Evolutionary conservation across 2,113 vertebrate genomes (phyloP).

Genomic region (Proteles cristata): DNA sequence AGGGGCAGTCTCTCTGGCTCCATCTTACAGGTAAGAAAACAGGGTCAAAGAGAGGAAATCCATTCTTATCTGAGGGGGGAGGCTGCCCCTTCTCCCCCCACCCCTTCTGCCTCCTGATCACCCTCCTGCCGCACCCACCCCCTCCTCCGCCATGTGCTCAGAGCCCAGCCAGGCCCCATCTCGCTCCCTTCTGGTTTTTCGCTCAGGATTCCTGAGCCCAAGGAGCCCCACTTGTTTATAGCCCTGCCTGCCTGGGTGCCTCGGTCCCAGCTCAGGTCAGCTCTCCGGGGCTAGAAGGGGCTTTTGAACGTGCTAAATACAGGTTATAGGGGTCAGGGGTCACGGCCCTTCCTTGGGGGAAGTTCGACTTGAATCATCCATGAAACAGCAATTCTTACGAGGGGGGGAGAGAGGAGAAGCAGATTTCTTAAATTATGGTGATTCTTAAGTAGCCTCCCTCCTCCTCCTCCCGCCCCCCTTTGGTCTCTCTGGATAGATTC

Average conservation of each 20-base stretch:
- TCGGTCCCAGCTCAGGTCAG: conserved; percentile 82
- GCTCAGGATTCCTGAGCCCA: conserved; percentile 63
- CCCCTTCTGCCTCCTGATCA: neutral
- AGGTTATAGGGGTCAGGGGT: conserved; percentile 93
- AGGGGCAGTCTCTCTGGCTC: neutral
- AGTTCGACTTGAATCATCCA: conserved; percentile 88
- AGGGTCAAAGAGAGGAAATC: neutral
- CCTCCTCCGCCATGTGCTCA: fast-evolving
- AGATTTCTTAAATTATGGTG: conserved; percentile 74
- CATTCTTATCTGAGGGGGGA: neutral
- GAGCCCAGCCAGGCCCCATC: neutral
- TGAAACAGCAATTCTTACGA: conserved; percentile 87
- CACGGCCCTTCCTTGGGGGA: conserved; percentile 89
- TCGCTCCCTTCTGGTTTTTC: conserved; percentile 74
- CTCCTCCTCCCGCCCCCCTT: fast-evolving
- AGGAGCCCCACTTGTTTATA: conserved; percentile 61
- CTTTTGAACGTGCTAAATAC: conserved; percentile 92
- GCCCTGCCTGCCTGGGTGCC: conserved; percentile 74
- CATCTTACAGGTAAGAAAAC: neutral
- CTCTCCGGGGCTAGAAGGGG: conserved; percentile 85
- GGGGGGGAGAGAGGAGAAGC: conserved; percentile 61
- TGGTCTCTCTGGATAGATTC: neutral
- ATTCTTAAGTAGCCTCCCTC: neutral
- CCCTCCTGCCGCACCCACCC: fast-evolving
- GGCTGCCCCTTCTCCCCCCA: too few relatives aligned